A percentile compares a stretch with the other conserved stretches of the same genome.
phyloP scores from a whole-genome alignment of 30 jellyfish, hydroid and myxozoan genomes.

The Cassiopea xamachana region DNA sequence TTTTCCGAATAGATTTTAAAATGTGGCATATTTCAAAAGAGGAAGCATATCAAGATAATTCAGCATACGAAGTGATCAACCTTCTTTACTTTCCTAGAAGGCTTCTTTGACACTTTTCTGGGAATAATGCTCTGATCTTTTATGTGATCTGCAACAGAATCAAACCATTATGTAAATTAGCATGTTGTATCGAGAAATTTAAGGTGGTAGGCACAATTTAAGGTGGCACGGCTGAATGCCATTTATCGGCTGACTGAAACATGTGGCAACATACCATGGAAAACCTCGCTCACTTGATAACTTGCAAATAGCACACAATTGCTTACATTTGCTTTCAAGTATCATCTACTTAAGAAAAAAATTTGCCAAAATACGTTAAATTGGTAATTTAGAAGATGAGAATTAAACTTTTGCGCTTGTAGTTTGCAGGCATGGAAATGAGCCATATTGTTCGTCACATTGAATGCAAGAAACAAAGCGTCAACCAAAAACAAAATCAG shows the following conservation, averaged over 20 bases:
- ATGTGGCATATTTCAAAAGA: not conserved
- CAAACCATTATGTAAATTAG: not conserved
- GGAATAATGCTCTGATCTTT: conserved; percentile 17
- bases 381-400: too few species aligned
- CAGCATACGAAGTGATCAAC: not conserved
- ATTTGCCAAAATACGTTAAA: too few species aligned
- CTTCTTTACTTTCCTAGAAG: conserved; percentile 2
- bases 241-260: not conserved
- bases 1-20: not conserved
- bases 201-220: not conserved
- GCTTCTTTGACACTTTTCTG: conserved; percentile 35
- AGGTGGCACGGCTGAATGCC: not conserved
- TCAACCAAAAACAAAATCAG: too few species aligned
- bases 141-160: conserved; percentile 14
- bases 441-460: too few species aligned
- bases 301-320: not conserved
- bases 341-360: not conserved
- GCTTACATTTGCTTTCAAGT: not conserved
- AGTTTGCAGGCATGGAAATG: too few species aligned
- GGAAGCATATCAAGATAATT: not conserved
- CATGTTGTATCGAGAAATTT: not conserved
- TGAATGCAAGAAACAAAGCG: too few species aligned
- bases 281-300: not conserved
- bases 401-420: too few species aligned
- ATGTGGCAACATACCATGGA: not conserved